Base-by-base conservation (phyloP, 2,888 invertebrate genomes). In the Gnatocerus cornutus region DNA sequence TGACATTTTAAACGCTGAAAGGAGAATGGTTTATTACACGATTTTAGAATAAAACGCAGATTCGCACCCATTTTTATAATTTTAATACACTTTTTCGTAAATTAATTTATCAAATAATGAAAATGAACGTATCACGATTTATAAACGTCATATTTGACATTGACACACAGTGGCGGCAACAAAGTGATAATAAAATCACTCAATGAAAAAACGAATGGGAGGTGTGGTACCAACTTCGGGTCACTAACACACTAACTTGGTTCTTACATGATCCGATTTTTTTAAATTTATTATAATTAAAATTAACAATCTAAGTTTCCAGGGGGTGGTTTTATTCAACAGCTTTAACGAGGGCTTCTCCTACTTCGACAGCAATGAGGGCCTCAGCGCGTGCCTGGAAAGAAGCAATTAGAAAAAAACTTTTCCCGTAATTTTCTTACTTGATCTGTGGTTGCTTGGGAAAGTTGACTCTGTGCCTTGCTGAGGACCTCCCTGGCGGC, bases 341-440 rank as follows among this genome's bases (percentile, higher is more conserved):
- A 72, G 98, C 97, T 86, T 94, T 95, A 62, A 96, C 92, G 77
- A 99, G 88, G 76, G 97, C 97, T 86, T 98, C 97, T 58, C 94
- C 96, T 61, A 97, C 97, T 87, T 99, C 98, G 6, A 98, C 87
- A 37, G 96, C 95, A 80, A 99, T 96, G 72, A 92, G 91, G 58
- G 98, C 98, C 87, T 97, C 96, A 10, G 97, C 98, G 84, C 88
- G 89, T 48, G 89, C 91, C 92, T 92, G 82, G 5, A 87, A 85
- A 63, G 16, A 21, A 63, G 16, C 50, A 43, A 56, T 46, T 46
- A 46, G n/a, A n/a, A n/a, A n/a, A n/a, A n/a, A n/a, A n/a, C n/a
- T n/a, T n/a, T n/a, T n/a, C n/a, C n/a, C n/a, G n/a, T n/a, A n/a
- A n/a, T 16, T 43, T 59, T 13, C 7, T 33, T 53, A 94, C 96